A percentile compares a stretch with the other conserved stretches of the same genome.
Evolutionary conservation across 2,888 invertebrate genomes (phyloP).

Genomic region (Sepiola atlantica): DNA sequence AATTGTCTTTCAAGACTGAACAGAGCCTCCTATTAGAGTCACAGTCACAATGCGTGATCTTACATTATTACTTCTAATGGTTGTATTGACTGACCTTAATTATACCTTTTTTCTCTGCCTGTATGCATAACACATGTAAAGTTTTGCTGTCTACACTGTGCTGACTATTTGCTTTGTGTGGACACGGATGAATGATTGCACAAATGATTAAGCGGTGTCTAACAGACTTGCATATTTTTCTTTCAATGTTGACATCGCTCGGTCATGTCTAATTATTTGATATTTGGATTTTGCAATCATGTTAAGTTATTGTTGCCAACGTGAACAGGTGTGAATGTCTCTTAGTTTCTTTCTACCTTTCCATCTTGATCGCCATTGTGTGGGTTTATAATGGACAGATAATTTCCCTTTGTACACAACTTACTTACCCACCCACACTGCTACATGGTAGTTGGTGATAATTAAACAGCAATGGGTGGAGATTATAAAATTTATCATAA

Average conservation of each 20-base stretch:
- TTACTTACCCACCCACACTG: neutral
- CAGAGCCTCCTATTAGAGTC: neutral
- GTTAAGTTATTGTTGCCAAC: too few relatives aligned
- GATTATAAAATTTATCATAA: neutral
- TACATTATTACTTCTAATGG: neutral
- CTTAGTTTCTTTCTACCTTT: neutral
- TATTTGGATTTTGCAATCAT: neutral
- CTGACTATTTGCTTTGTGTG: neutral
- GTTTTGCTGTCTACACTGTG: neutral
- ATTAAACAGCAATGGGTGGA: neutral
- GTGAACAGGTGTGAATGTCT: neutral
- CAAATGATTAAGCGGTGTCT: neutral
- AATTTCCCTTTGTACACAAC: neutral
- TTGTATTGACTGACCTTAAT: neutral
- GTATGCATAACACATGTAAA: neutral
- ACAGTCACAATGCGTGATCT: neutral
- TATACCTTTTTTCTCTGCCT: neutral
- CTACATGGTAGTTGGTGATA: neutral
- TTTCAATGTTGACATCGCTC: neutral
- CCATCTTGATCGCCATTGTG: neutral
- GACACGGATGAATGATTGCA: neutral
- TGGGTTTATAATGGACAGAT: neutral
- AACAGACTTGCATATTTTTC: neutral
- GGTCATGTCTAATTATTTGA: neutral
- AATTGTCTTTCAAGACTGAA: too few relatives aligned